A percentile compares a stretch with the other conserved stretches of the same genome.
Evolutionary conservation across 2,888 invertebrate genomes (phyloP).

Genomic region (Labia minor): DNA sequence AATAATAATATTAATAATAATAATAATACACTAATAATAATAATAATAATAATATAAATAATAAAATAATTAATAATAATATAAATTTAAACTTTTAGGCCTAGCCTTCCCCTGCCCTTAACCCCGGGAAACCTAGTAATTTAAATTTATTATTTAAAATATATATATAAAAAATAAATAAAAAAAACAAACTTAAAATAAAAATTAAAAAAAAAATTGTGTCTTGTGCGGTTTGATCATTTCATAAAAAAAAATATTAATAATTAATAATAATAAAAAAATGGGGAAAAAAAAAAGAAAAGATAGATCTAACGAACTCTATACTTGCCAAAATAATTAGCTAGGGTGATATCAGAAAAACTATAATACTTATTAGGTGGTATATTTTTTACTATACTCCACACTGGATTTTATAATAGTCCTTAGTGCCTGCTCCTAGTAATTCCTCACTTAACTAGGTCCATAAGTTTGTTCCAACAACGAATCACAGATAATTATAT

Average conservation of each 20-base stretch:
- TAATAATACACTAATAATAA: too few relatives aligned
- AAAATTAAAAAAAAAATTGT: not conserved
- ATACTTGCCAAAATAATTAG: constrained; percentile 1
- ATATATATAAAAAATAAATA: too few relatives aligned
- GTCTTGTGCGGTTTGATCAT: not conserved
- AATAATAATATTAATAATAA: not conserved
- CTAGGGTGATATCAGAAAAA: not conserved
- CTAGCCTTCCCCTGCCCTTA: not conserved
- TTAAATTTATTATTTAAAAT: not conserved
- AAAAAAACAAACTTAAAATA: not conserved
- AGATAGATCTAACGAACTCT: not conserved
- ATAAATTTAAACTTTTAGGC: not conserved
- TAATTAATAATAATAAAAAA: too few relatives aligned
- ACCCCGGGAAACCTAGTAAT: not conserved
- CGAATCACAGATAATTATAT: too few relatives aligned
- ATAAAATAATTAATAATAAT: too few relatives aligned
- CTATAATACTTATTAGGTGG: not conserved
- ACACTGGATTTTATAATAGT: constrained; percentile 3
- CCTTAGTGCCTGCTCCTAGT: not conserved
- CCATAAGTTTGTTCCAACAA: too few relatives aligned
- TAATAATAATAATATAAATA: too few relatives aligned
- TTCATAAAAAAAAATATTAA: too few relatives aligned
- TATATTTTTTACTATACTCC: not conserved
- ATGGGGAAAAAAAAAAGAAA: not conserved
- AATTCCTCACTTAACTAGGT: not conserved